Evolutionary conservation across 1,140 invertebrate genomes (phyloP).

Genomic region (Plodia interpunctella): DNA sequence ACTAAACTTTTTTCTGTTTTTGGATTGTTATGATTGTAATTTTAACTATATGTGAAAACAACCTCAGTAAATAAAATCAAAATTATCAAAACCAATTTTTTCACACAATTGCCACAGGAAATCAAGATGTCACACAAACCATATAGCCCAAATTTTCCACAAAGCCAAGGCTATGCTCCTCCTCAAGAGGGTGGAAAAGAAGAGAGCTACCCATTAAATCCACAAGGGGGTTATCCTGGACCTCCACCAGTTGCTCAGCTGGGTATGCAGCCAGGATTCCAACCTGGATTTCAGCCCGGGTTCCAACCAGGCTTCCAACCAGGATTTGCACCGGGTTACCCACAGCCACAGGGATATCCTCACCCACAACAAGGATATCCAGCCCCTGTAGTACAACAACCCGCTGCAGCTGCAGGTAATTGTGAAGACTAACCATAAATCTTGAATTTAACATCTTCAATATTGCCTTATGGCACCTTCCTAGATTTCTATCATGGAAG

Average conservation of each 20-base stretch:
- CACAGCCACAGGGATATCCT: conserved; percentile 51
- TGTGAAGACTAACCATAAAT: neutral
- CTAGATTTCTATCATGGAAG: no score
- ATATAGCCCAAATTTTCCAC: conserved; percentile 65
- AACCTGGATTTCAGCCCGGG: conserved; percentile 47
- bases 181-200: conserved; percentile 43
- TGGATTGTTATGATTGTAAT: no score
- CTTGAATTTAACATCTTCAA: no score
- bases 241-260: conserved; percentile 44
- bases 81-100: no score
- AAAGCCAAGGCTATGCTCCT: conserved; percentile 52
- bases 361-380: conserved; percentile 48
- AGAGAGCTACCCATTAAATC: conserved; percentile 54
- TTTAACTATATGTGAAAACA: no score
- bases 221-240: conserved; percentile 49
- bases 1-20: no score
- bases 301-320: conserved; percentile 52
- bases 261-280: conserved; percentile 62
- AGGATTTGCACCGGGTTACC: conserved; percentile 43
- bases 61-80: no score
- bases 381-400: conserved; percentile 62
- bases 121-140: conserved; percentile 57
- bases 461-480: no score
- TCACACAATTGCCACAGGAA: conserved; percentile 12
- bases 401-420: conserved; percentile 47